Evolutionary conservation across 2,797 vertebrate genomes (phyloP), one percentile per base, ranked within the genome.

Genomic region (Helarctos malayanus): DNA sequence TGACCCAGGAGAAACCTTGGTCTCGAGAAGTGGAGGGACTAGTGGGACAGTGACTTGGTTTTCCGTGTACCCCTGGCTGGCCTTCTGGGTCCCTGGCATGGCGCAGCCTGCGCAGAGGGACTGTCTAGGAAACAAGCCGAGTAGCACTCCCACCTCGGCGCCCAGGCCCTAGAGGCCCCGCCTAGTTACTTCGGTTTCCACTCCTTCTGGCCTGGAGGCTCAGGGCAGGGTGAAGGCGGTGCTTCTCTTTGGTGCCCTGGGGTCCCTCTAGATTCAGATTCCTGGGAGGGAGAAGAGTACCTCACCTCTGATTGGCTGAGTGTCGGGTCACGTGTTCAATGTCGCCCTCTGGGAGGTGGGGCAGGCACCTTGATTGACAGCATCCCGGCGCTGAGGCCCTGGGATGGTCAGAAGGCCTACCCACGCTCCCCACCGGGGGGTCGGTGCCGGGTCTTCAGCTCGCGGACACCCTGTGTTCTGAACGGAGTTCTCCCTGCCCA

Each of bases 391-490:
- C 32, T 75, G n/a, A 5, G 23, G 1, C 8, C 3, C 3, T 9
- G 3, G 49, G 32, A 25, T 25, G 38, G 61, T 59, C 23, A 0
- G n/a, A 16, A 38, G 4, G 25, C 27, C 16, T 35, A 3, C 10
- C 38, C 1, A 2, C 7, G 21, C 5, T 23, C 21, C 45, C 8
- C 9, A 0, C 65, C 19, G 2, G 19, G 13, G 16, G 29, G 9
- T n/a, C 13, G 7, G 23, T 15, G 76, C 59, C 38, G 38, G 23
- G 49, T n/a, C 15, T 18, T 35, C 45, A 57, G 87, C 23, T 65
- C 45, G 7, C 75, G 2, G 7, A 38, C 41, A 29, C 16, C 12
- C 47, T 25, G 14, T 85, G 68, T 63, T 76, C 56, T 32, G 16
- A 61, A 7, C 61, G 41, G 25, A 59, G n/a, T 15, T 23, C 59